Evolutionary conservation across 2,113 vertebrate genomes (phyloP).

Genomic region (Halcyon malimbica): DNA sequence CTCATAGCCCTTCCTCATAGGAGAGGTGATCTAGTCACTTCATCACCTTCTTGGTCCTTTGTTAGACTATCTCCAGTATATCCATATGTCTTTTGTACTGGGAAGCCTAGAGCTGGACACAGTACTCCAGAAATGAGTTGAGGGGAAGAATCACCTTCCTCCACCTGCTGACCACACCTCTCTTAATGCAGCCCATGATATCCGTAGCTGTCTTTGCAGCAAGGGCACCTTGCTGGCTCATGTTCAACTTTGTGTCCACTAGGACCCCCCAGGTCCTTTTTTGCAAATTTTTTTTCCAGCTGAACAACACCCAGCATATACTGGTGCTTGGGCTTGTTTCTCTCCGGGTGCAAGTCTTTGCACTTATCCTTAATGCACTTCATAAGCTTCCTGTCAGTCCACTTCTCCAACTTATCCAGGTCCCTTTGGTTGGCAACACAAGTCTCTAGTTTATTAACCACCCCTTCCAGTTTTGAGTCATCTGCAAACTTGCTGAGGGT

Average conservation of each 20-base stretch:
- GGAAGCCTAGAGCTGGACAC: background rate
- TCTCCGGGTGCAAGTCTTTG: background rate
- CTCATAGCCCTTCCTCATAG: background rate
- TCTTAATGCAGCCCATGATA: background rate
- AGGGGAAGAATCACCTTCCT: background rate
- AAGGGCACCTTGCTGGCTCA: background rate
- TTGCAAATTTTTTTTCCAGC: background rate
- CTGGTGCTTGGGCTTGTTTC: background rate
- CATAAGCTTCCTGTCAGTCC: fast-evolving
- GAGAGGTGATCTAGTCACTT: background rate
- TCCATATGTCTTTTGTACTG: background rate
- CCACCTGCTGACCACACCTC: background rate
- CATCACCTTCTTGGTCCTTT: background rate
- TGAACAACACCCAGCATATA: background rate
- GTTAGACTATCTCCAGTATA: background rate
- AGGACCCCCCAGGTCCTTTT: background rate
- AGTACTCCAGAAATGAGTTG: background rate
- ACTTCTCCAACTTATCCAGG: background rate
- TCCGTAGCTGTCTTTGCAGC: fast-evolving
- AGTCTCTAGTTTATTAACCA: too few relatives aligned
- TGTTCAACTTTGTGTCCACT: background rate
- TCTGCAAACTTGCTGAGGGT: background rate
- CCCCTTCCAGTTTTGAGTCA: background rate
- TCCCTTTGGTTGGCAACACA: background rate
- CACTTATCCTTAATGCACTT: background rate